Conservation (phyloP, 2,888 invertebrate genomes). For the Masnerella sp. region DNA sequence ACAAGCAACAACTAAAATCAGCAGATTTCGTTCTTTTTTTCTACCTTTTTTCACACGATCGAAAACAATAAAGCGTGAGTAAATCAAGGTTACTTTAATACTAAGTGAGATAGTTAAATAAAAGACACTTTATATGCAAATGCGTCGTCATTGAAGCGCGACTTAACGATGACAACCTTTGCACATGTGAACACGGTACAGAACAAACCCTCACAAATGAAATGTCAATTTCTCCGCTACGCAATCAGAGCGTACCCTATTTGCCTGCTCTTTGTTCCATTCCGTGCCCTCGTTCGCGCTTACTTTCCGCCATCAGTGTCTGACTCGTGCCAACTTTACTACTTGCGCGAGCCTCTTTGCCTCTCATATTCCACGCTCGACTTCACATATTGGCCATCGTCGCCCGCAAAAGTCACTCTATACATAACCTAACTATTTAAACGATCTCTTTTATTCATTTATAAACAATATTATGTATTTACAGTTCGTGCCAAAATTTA, state of each 20-base stretch:
- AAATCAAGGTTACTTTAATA: constrained; percentile 1
- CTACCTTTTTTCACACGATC: not conserved
- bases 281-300: constrained; percentile 36
- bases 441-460: too few relatives aligned
- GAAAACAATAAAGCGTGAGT: not conserved
- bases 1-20: too few relatives aligned
- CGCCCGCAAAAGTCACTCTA: constrained; percentile 17
- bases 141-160: constrained; percentile 19
- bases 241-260: constrained; percentile 64
- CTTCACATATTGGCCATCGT: constrained; percentile 14
- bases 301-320: constrained; percentile 40
- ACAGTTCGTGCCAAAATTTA: too few relatives aligned
- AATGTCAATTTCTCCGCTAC: constrained; percentile 64
- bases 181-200: constrained; percentile 34
- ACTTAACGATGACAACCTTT: constrained; percentile 36
- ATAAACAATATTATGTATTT: too few relatives aligned
- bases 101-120: constrained; percentile 28
- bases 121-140: constrained; percentile 26
- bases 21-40: not conserved
- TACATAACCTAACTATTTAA: too few relatives aligned
- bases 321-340: constrained; percentile 44
- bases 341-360: constrained; percentile 40
- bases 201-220: constrained; percentile 64
- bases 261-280: constrained; percentile 56
- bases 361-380: constrained; percentile 29